Conservation (phyloP, 2,888 invertebrate species). For the Orthosia gracilis region DNA sequence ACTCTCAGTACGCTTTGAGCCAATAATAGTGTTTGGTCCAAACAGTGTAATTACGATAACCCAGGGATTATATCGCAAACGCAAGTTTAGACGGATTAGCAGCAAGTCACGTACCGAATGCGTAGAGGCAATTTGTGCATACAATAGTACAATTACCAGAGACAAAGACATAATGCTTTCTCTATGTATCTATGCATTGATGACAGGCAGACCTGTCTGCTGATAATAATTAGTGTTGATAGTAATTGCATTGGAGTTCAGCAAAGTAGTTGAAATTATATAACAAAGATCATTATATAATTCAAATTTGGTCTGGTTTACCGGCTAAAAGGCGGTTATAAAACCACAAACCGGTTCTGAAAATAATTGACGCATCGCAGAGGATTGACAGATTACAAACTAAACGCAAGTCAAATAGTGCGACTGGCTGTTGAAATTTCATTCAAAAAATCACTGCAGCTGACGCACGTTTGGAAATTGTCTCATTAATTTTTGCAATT, state of each 20-base stretch:
- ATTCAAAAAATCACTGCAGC: too few species aligned
- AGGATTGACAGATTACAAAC: too few species aligned
- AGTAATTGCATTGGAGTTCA: background rate
- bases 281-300: background rate
- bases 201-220: background rate
- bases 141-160: conserved; percentile 18
- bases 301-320: too few species aligned
- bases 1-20: too few species aligned
- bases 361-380: too few species aligned
- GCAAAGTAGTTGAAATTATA: background rate
- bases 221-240: background rate
- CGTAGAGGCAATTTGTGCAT: conserved; percentile 52
- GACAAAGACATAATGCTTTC: conserved; percentile 1
- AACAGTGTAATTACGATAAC: conserved; percentile 26
- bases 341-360: too few species aligned
- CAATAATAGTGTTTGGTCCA: conserved; percentile 1
- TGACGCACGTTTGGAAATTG: too few species aligned
- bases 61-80: background rate
- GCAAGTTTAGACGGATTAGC: conserved; percentile 45
- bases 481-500: too few species aligned
- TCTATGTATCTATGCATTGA: background rate
- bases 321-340: too few species aligned
- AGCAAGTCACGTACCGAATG: conserved; percentile 42
- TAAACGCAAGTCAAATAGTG: too few species aligned
- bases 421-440: too few species aligned